These are phyloP conservation scores for Pampus argenteus DNA, from an alignment of 2,797 vertebrate genomes.

Conservation along the genomic window DNA sequence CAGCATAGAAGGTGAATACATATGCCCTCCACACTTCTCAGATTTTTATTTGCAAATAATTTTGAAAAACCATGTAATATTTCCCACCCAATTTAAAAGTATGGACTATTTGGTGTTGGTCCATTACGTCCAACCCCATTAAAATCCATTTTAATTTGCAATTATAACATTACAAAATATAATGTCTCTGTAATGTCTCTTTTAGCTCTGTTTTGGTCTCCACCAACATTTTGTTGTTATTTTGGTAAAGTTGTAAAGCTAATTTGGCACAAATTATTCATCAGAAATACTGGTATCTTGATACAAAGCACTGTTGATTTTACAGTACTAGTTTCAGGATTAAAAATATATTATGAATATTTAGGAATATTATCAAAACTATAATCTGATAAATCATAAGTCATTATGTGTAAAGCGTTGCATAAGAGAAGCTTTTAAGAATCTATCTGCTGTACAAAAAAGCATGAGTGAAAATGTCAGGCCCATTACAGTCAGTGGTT, in stretches of 20 bases:
- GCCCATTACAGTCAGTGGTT: slow-evolving; percentile 19
- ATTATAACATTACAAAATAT: no score
- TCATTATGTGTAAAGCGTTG: background rate
- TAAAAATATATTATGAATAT: background rate
- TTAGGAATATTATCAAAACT: background rate
- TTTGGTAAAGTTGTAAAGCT: background rate
- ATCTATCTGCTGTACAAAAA: background rate
- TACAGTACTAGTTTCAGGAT: background rate
- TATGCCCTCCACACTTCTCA: no score
- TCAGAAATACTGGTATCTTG: background rate
- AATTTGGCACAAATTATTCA: background rate
- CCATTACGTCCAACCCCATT: no score
- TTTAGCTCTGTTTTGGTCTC: no score
- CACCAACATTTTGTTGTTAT: background rate
- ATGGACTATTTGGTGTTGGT: no score
- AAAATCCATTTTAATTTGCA: no score
- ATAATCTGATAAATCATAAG: background rate
- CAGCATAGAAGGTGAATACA: no score
- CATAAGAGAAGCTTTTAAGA: slow-evolving; percentile 1
- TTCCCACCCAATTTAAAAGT: no score
- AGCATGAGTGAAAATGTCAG: slow-evolving; percentile 26
- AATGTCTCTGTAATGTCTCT: no score
- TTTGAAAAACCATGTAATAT: no score
- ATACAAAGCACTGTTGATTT: background rate
- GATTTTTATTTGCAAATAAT: no score